Conservation (phyloP, 2,113 vertebrate genomes). For the Limnothrissa miodon region DNA sequence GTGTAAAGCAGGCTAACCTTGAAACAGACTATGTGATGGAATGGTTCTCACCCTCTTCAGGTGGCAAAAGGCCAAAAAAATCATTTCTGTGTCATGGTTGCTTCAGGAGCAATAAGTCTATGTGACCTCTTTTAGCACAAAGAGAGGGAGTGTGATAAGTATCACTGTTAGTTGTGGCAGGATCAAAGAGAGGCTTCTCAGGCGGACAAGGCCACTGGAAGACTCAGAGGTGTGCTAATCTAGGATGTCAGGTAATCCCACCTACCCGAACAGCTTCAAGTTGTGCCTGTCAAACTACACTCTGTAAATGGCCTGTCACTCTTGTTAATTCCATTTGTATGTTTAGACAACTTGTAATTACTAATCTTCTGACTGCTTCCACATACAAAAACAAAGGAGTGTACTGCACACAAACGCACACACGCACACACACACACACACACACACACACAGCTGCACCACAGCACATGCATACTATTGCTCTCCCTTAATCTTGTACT, state of each 20-base stretch:
- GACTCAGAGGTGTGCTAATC: slow-evolving; percentile 48
- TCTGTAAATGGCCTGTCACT: slow-evolving; percentile 72
- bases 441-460: not conserved
- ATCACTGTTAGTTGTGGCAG: not conserved
- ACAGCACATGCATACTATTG: not conserved
- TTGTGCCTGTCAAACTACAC: slow-evolving; percentile 52
- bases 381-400: slow-evolving; percentile 58
- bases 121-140: not conserved
- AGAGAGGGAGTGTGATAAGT: not conserved
- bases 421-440: not conserved
- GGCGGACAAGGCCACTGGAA: slow-evolving; percentile 37
- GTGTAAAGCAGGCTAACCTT: no score
- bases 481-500: not conserved
- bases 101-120: not conserved
- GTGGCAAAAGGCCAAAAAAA: not conserved
- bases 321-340: slow-evolving; percentile 75
- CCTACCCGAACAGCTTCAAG: slow-evolving; percentile 21
- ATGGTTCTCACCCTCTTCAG: not conserved
- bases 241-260: slow-evolving; percentile 66
- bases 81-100: not conserved
- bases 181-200: slow-evolving; percentile 41
- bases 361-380: slow-evolving; percentile 63
- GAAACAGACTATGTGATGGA: not conserved
- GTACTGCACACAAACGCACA: slow-evolving; percentile 26
- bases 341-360: slow-evolving; percentile 76